Percentiles rank a stretch among this genome's conserved stretches.
Conservation (phyloP, 2,888 invertebrate species). For the Pilophorus perplexus region DNA sequence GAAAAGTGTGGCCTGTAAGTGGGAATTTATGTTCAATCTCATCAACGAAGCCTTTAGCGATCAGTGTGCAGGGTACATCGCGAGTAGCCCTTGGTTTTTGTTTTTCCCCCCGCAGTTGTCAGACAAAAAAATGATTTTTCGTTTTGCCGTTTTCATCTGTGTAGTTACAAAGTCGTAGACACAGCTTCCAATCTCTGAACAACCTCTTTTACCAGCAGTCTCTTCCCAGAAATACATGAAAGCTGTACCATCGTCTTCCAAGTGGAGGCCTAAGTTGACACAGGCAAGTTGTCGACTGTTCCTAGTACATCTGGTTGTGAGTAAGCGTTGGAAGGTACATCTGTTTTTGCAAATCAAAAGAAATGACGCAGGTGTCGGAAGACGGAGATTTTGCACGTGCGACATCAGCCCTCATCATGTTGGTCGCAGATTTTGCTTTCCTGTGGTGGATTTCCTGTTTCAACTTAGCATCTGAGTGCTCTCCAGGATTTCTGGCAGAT, state of each 20-base stretch:
- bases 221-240: neutral
- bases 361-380: neutral
- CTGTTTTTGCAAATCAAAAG: neutral
- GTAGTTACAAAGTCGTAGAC: neutral
- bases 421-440: neutral
- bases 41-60: too few species aligned
- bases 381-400: neutral
- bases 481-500: neutral
- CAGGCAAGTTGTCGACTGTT: neutral
- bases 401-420: neutral
- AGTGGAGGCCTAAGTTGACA: conserved; percentile 1
- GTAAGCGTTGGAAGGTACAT: too few species aligned
- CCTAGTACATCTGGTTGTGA: neutral
- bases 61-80: too few species aligned
- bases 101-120: too few species aligned
- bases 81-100: too few species aligned
- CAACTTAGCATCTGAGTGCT: neutral
- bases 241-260: neutral
- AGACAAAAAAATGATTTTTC: too few species aligned
- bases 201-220: neutral
- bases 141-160: conserved; percentile 51
- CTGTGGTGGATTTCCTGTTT: too few species aligned
- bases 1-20: too few species aligned
- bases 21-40: too few species aligned
- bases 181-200: neutral